phyloP scores from a whole-genome alignment of 2,113 vertebrate species.

The Panthera leo region DNA sequence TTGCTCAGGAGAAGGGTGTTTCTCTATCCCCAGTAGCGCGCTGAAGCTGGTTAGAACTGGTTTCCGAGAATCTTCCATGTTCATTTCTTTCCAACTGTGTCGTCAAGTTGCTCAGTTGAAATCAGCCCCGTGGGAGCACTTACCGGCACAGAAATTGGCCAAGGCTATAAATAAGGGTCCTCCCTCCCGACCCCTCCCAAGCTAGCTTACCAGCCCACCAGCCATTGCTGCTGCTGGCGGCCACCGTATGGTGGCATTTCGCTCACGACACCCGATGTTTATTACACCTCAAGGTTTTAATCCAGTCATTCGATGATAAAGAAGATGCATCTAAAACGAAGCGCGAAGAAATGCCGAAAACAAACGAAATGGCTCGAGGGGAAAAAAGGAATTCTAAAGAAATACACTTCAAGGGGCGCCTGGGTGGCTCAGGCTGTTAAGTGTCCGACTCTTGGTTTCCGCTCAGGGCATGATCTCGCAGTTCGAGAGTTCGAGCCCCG shows the following conservation, averaged over 20 bases:
- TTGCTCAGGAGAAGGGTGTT: neutral
- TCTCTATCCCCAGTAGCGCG: no score
- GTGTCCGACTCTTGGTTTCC: no score
- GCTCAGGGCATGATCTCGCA: no score
- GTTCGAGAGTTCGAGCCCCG: no score
- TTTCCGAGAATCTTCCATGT: accelerated
- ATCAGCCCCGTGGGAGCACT: neutral
- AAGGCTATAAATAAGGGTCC: neutral
- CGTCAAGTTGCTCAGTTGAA: neutral
- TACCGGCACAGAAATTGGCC: neutral
- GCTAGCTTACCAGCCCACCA: neutral
- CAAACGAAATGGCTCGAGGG: neutral
- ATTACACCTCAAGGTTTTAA: neutral
- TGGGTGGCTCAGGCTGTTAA: no score
- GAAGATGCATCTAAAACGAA: neutral
- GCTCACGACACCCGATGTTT: neutral
- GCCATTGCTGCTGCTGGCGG: neutral
- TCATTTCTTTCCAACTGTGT: neutral
- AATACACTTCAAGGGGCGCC: neutral
- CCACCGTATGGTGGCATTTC: neutral
- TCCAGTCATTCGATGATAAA: neutral
- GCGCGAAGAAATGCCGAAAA: neutral
- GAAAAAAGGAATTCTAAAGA: neutral
- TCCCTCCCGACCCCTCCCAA: no score
- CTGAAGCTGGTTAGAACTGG: neutral